These are phyloP conservation scores for Parazoanthus swiftii DNA, from an alignment of 92 coral and sea anemone species.

Conservation along the genomic window DNA sequence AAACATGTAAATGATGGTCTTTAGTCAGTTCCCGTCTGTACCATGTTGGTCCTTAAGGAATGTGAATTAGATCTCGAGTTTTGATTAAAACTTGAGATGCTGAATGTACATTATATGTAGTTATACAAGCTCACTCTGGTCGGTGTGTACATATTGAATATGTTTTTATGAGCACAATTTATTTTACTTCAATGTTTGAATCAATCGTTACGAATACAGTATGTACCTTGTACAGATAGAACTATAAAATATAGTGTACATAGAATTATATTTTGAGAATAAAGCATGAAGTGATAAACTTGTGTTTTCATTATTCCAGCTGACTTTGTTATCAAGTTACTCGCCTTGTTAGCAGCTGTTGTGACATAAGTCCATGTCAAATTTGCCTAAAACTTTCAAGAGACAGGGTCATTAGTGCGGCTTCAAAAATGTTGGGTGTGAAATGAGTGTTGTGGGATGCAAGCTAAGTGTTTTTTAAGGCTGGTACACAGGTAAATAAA, in stretches of 20 bases:
- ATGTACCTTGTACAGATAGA: conserved; percentile 30
- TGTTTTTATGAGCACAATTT: conserved; percentile 23
- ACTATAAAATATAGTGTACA: conserved; percentile 18
- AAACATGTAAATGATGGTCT: not conserved
- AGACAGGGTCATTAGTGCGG: too few relatives aligned
- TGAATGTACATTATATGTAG: not conserved
- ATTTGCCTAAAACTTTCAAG: too few relatives aligned
- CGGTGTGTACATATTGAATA: conserved; percentile 35
- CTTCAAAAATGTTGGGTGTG: too few relatives aligned
- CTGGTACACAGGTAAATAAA: too few relatives aligned
- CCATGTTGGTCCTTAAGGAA: not conserved
- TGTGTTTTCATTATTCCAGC: too few relatives aligned
- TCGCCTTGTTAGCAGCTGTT: too few relatives aligned
- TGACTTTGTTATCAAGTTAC: too few relatives aligned
- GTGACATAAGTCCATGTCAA: too few relatives aligned
- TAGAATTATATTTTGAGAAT: conserved; percentile 40
- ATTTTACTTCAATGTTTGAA: conserved; percentile 18
- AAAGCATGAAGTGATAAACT: conserved; percentile 1
- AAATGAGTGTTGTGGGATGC: too few relatives aligned
- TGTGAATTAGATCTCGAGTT: not conserved
- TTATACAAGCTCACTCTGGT: not conserved
- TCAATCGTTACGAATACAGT: not conserved
- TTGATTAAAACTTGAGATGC: too few relatives aligned
- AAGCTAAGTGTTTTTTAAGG: too few relatives aligned
- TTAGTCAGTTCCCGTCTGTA: not conserved